Evolutionary conservation across 1,140 invertebrate genomes (phyloP), one percentile per base, ranked within the genome.

Genomic region (Oncopodura yosiiana): DNA sequence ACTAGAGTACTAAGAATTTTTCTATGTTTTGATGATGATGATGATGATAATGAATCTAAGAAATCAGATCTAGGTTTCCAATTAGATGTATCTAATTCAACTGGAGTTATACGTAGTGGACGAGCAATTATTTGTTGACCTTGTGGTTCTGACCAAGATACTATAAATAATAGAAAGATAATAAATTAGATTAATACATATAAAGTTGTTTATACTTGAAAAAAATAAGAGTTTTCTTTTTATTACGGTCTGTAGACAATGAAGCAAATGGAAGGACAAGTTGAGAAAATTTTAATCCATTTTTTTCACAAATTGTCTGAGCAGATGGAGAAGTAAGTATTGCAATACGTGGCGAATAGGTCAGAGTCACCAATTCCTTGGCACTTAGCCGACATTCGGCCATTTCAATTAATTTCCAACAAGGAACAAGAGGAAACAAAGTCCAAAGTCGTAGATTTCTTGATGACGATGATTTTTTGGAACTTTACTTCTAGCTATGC

Each of bases 211-310:
- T 26, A 41, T 9, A 46, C 8, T 36, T 21, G n/a, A 61, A 49
- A 43, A 62, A 37, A 44, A 39, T 44, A 3, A 49, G 41, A 18
- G 30, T 51, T 12, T 14, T 50, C 27, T 12, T 41, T 39, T n/a
- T 37, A 3, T 60, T 58, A 66, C 61, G 14, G 61, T 66, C 36
- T 65, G 77, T 78, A 60, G 77, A 81, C 38, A 90, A 68, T 64
- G 81, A 78, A 65, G 82, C 82, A 72, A 95, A 95, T 3, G 92
- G 92, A 69, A 92, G 89, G 27, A 95, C 73, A 43, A 96, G 69
- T 73, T 95, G 87, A 43, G 84, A 81, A 68, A 95, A 92, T 19
- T 81, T 81, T 38, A 96, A 73, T 74, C 94, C 92, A 71, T 94
- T 95, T 68, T 89, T 91, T 56, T 83, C 80, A 67, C 89, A 91